Percentiles rank a stretch among this genome's conserved stretches.
These are phyloP conservation scores for Neogobius melanostomus DNA, from an alignment of 2,113 vertebrate species.

Conservation along the genomic window DNA sequence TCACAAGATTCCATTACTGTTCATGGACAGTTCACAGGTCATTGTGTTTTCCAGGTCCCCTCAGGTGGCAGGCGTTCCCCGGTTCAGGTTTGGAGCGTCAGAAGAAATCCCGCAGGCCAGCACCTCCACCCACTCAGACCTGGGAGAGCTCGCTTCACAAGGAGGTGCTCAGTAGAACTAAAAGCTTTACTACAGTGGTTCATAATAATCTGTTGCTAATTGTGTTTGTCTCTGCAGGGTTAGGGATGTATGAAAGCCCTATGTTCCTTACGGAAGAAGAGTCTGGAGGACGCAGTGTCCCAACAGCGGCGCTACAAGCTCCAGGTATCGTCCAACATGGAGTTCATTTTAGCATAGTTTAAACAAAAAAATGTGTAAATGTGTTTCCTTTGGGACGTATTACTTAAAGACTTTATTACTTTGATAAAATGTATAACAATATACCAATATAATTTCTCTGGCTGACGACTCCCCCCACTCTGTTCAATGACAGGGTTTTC, in stretches of 20 bases:
- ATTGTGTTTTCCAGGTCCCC: constrained; percentile 79
- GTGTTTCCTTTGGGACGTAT: background rate
- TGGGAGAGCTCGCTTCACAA: constrained; percentile 94
- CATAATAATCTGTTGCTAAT: background rate
- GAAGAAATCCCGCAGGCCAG: constrained; percentile 91
- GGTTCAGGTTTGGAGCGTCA: constrained; percentile 88
- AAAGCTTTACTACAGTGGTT: too few species aligned
- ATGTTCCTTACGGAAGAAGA: constrained; percentile 90
- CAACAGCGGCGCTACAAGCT: constrained; percentile 87
- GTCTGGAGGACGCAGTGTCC: constrained; percentile 89
- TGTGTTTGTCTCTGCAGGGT: constrained; percentile 71
- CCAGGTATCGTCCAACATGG: constrained; percentile 73
- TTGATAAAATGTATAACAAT: too few species aligned
- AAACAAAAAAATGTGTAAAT: background rate
- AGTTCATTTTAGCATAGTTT: too few species aligned
- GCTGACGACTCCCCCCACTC: background rate
- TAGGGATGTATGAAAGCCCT: constrained; percentile 92
- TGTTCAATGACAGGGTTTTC: constrained; percentile 82
- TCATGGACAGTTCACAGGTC: background rate
- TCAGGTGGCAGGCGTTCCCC: constrained; percentile 89
- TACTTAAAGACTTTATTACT: too few species aligned
- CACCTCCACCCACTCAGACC: constrained; percentile 91
- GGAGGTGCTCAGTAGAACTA: constrained; percentile 79
- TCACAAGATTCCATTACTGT: background rate
- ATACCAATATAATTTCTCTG: too few species aligned